Conservation (phyloP, 2,888 invertebrate species). For the Drosophila barbarae region DNA sequence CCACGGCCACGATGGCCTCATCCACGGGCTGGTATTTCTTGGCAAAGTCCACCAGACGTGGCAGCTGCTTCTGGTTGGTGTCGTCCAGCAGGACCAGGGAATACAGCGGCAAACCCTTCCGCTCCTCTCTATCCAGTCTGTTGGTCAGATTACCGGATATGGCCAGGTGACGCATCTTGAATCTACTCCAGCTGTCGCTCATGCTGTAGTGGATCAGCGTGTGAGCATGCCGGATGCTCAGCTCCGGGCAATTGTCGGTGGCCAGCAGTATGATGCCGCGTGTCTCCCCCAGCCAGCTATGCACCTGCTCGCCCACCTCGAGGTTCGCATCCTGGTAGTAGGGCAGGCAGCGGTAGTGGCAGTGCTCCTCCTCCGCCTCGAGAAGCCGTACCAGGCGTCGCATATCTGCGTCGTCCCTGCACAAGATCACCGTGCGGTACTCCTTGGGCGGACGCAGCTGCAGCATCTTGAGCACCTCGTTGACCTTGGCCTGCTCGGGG, state of each 20-base stretch:
- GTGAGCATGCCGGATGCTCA: conserved; percentile 49
- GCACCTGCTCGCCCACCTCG: conserved; percentile 32
- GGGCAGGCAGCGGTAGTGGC: conserved; percentile 33
- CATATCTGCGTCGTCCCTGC: conserved; percentile 48
- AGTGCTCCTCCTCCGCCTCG: not conserved
- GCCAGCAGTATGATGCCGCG: conserved; percentile 40
- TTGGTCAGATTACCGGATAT: conserved; percentile 46
- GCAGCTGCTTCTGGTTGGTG: conserved; percentile 47
- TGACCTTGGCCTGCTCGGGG: conserved; percentile 16
- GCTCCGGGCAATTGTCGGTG: conserved; percentile 62
- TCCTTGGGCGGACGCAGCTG: conserved; percentile 41
- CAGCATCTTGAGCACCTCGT: conserved; percentile 29
- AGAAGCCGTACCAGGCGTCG: conserved; percentile 21
- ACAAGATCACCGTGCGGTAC: conserved; percentile 52
- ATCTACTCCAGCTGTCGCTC: conserved; percentile 53
- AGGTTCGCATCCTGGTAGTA: conserved; percentile 48
- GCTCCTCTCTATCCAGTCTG: no score
- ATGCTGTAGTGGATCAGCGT: conserved; percentile 53
- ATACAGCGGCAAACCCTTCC: not conserved
- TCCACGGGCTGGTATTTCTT: conserved; percentile 48
- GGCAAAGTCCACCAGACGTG: conserved; percentile 58
- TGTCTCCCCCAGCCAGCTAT: conserved; percentile 34
- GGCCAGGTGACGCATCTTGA: conserved; percentile 50
- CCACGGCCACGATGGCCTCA: conserved; percentile 26
- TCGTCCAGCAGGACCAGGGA: conserved; percentile 53